phyloP scores from a whole-genome alignment of 2,888 invertebrate genomes.

The Axea sp. region DNA sequence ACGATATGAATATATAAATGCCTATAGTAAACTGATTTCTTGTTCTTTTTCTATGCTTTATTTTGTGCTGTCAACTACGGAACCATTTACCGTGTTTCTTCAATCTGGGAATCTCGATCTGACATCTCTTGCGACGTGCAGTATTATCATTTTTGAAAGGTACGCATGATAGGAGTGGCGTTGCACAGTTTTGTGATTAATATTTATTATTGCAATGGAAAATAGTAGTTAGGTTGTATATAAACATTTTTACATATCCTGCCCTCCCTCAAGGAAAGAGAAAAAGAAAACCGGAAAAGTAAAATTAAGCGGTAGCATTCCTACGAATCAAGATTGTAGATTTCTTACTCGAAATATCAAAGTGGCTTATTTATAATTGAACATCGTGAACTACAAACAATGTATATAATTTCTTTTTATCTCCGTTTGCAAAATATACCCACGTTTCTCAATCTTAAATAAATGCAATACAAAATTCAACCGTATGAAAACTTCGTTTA shows the following conservation, averaged over 20 bases:
- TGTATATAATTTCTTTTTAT: too few relatives aligned
- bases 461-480: too few relatives aligned
- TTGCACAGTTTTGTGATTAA: constrained; percentile 57
- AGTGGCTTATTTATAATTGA: too few relatives aligned
- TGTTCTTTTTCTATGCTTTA: constrained; percentile 34
- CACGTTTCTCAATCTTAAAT: too few relatives aligned
- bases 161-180: constrained; percentile 47
- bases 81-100: constrained; percentile 21
- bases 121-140: constrained; percentile 26
- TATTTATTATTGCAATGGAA: constrained; percentile 47
- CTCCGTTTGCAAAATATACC: too few relatives aligned
- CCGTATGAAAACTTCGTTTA: too few relatives aligned
- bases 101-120: constrained; percentile 21
- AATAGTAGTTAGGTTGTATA: constrained; percentile 37
- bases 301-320: too few relatives aligned
- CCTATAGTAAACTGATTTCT: constrained; percentile 31
- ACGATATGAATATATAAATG: constrained; percentile 10
- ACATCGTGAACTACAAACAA: too few relatives aligned
- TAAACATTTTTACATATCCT: constrained; percentile 22
- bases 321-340: too few relatives aligned
- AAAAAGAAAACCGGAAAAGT: too few relatives aligned
- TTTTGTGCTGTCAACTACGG: constrained; percentile 6
- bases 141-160: constrained; percentile 59
- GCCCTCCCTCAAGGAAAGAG: not conserved
- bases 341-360: too few relatives aligned